phyloP scores from a whole-genome alignment of 2,797 vertebrate species.

The Pogoniulus pusillus region DNA sequence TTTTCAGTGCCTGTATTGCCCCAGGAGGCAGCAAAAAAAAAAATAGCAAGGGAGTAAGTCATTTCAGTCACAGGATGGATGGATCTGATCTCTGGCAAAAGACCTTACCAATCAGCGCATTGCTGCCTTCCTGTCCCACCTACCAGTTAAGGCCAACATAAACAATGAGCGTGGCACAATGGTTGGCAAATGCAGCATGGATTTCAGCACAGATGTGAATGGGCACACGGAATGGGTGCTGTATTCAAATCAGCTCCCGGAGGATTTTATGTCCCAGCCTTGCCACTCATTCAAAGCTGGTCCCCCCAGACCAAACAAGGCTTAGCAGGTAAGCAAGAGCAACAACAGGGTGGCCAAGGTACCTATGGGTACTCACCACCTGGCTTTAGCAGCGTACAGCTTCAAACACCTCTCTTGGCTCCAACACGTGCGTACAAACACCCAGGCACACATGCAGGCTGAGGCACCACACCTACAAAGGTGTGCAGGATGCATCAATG shows the following conservation, averaged over 20 bases:
- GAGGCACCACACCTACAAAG: conserved; percentile 8
- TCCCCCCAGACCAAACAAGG: neutral
- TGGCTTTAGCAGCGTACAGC: neutral
- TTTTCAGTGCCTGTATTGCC: neutral
- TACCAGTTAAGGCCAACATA: conserved; percentile 26
- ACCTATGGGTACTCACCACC: neutral
- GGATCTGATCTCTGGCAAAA: neutral
- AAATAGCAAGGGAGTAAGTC: neutral
- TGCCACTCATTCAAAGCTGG: neutral
- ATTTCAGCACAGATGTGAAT: neutral
- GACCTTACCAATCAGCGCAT: neutral
- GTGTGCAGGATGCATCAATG: conserved; percentile 32
- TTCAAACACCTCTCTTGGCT: neutral
- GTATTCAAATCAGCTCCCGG: neutral
- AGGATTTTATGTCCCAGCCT: neutral
- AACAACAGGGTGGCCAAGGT: neutral
- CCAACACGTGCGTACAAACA: neutral
- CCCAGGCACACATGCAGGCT: neutral
- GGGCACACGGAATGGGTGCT: neutral
- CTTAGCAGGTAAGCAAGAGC: neutral
- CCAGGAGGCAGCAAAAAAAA: neutral
- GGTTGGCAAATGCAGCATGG: conserved; percentile 5
- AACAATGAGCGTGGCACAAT: conserved; percentile 2
- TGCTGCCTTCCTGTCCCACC: conserved; percentile 29
- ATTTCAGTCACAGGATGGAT: neutral